A percentile compares a stretch with the other conserved stretches of the same genome.
These are phyloP conservation scores for Clarias magur DNA, from an alignment of 2,113 vertebrate genomes.

Conservation along the genomic window DNA sequence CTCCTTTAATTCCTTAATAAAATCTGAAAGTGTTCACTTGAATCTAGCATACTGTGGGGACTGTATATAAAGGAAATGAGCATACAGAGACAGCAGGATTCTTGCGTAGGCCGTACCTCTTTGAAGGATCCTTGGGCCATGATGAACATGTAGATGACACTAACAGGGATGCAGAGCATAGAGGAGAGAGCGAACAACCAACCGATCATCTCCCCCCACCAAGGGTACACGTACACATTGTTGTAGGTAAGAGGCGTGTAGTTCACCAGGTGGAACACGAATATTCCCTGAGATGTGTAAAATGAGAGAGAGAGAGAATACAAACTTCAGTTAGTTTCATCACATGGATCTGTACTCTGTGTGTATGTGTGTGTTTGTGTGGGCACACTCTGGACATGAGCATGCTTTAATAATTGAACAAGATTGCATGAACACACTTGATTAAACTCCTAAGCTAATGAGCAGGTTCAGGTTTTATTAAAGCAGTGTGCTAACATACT, in stretches of 20 bases:
- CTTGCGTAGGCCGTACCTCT: constrained; percentile 64
- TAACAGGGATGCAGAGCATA: constrained; percentile 81
- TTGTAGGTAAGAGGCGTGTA: constrained; percentile 83
- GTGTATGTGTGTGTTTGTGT: no score
- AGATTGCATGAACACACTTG: background rate
- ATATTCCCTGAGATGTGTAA: constrained; percentile 71
- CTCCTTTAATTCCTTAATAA: background rate
- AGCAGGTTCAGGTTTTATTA: background rate
- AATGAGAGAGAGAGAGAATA: constrained; percentile 12
- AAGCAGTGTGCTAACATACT: background rate
- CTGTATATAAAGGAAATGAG: background rate
- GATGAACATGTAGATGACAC: constrained; percentile 76
- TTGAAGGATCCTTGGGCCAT: constrained; percentile 73
- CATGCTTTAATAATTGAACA: constrained; percentile 15
- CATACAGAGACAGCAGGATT: background rate
- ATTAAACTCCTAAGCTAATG: background rate
- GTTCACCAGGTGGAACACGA: constrained; percentile 81
- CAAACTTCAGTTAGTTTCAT: background rate
- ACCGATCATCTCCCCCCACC: constrained; percentile 83
- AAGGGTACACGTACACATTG: constrained; percentile 78
- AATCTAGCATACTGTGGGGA: background rate
- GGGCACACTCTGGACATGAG: background rate
- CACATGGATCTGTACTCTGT: background rate
- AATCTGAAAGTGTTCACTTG: background rate
- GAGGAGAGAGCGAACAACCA: constrained; percentile 81